Conservation (phyloP, 1,140 invertebrate species). For the Brachionus asplanchnoidis region DNA sequence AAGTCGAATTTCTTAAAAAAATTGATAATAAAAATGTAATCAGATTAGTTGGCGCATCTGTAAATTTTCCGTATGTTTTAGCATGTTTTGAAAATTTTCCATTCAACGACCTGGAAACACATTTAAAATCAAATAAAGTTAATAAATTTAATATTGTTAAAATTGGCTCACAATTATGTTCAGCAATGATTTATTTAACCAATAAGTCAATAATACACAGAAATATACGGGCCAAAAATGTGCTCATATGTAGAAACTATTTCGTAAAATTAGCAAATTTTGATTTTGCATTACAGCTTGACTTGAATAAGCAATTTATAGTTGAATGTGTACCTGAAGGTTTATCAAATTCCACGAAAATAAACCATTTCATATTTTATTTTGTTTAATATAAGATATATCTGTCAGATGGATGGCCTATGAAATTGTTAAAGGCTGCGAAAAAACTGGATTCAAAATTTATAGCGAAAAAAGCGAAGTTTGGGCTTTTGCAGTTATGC, state of each 20-base stretch:
- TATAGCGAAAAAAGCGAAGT: conserved; percentile 83
- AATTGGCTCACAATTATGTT: conserved; percentile 7
- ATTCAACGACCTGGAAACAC: not conserved
- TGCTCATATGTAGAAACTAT: not conserved
- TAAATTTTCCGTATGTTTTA: not conserved
- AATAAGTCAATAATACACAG: conserved; percentile 7
- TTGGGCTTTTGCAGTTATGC: conserved; percentile 92
- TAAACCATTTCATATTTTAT: not conserved
- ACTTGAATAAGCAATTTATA: not conserved
- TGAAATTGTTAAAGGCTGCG: conserved; percentile 66
- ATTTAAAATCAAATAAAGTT: not conserved
- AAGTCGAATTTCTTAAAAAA: conserved; percentile 23
- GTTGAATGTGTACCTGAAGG: not conserved
- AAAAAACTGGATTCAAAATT: conserved; percentile 61
- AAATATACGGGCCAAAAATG: not conserved
- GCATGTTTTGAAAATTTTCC: not conserved
- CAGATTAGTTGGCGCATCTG: not conserved
- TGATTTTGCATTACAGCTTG: not conserved
- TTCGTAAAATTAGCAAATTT: conserved; percentile 23
- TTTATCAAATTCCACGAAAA: not conserved
- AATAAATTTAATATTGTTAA: not conserved
- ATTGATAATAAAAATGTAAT: not conserved
- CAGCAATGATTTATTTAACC: not conserved
- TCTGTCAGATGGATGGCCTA: conserved; percentile 92
- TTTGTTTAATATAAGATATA: conserved; percentile 68